These are phyloP conservation scores for Drosophila arawakana DNA, from an alignment of 1,140 invertebrate species.

Conservation along the genomic window DNA sequence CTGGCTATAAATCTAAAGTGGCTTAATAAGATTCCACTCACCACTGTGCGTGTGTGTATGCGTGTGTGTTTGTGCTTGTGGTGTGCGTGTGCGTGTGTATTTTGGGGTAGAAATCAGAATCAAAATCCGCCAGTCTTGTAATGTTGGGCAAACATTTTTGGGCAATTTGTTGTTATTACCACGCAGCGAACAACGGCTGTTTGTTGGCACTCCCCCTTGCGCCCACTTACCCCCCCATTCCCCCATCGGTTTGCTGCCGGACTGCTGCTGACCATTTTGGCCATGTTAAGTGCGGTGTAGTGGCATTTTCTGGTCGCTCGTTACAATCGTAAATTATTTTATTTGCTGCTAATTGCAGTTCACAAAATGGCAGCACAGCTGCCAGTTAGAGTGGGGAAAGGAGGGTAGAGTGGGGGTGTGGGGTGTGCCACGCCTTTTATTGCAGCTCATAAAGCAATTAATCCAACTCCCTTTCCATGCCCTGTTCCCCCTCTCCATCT, in stretches of 20 bases:
- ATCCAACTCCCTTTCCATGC: constrained; percentile 28
- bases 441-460: constrained; percentile 81
- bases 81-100: constrained; percentile 6
- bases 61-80: background rate
- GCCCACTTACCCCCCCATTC: background rate
- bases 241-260: background rate
- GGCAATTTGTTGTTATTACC: constrained; percentile 75
- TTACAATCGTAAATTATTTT: constrained; percentile 83
- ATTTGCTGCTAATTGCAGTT: constrained; percentile 83
- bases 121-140: constrained; percentile 29
- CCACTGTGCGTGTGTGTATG: background rate
- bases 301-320: constrained; percentile 60
- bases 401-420: background rate
- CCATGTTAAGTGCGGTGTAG: constrained; percentile 32
- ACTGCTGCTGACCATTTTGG: constrained; percentile 11
- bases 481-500: background rate
- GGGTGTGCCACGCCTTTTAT: constrained; percentile 60
- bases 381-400: background rate
- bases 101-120: constrained; percentile 44
- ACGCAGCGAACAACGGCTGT: constrained; percentile 45
- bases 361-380: constrained; percentile 60
- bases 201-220: background rate
- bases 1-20: constrained; percentile 64
- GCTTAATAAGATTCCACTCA: constrained; percentile 63
- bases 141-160: constrained; percentile 57